A percentile compares a stretch with the other conserved stretches of the same genome.
These are phyloP conservation scores for Lemur catta DNA, from an alignment of 2,797 vertebrate genomes.

Conservation along the genomic window DNA sequence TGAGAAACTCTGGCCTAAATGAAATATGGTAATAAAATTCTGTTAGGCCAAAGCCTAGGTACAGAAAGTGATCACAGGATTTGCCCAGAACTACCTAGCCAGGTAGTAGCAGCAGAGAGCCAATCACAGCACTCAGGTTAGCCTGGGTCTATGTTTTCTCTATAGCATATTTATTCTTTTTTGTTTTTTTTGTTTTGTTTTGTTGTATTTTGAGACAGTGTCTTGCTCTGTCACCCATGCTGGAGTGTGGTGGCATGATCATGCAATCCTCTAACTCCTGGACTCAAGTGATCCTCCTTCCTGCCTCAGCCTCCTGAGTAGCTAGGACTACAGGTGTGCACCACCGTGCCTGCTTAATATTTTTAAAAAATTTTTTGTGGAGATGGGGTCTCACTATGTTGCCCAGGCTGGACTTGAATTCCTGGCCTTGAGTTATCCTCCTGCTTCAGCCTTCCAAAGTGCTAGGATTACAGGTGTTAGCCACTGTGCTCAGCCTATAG, in stretches of 20 bases:
- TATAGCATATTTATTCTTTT: background rate
- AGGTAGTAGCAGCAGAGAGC: background rate
- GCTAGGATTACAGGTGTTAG: background rate
- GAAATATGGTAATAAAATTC: background rate
- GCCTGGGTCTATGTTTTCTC: background rate
- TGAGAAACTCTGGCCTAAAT: background rate
- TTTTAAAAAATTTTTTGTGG: background rate
- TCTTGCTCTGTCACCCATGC: background rate
- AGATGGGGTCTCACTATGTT: background rate
- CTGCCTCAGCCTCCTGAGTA: background rate
- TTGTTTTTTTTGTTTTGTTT: background rate
- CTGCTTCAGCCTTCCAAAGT: background rate
- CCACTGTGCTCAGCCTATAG: background rate
- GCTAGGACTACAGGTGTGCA: background rate
- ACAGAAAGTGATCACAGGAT: background rate
- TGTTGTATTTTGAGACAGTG: background rate
- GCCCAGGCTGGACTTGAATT: background rate
- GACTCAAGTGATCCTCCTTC: background rate
- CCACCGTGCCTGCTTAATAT: background rate
- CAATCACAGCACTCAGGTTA: rapidly evolving
- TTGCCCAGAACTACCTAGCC: background rate
- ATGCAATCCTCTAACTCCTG: background rate
- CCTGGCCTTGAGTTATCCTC: background rate
- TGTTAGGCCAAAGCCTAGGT: background rate
- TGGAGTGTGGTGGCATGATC: background rate